phyloP scores from a whole-genome alignment of 2,888 invertebrate genomes.

The Trachelus troglodyta region DNA sequence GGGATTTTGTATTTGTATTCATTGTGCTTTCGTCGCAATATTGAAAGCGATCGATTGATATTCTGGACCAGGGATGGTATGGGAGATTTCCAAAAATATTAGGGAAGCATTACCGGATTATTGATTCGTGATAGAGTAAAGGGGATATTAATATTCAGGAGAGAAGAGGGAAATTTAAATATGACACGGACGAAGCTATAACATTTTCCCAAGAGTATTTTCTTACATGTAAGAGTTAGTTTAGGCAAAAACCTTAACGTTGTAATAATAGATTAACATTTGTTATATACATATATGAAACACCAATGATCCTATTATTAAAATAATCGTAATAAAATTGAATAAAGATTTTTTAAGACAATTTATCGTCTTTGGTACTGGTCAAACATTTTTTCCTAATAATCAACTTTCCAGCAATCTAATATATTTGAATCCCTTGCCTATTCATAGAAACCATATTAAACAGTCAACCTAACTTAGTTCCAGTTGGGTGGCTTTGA shows the following conservation, averaged over 20 bases:
- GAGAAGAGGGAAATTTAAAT: conserved; percentile 22
- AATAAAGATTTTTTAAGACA: too few species aligned
- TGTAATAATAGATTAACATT: too few species aligned
- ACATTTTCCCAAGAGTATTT: too few species aligned
- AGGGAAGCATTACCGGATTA: conserved; percentile 31
- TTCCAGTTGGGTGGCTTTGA: conserved; percentile 30
- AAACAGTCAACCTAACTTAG: conserved; percentile 32
- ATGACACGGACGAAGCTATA: neutral
- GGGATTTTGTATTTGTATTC: neutral
- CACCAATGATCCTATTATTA: too few species aligned
- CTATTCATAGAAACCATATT: conserved; percentile 32
- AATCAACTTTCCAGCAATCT: conserved; percentile 24
- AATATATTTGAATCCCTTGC: conserved; percentile 31
- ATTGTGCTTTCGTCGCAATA: neutral
- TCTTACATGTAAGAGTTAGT: too few species aligned
- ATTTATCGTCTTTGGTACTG: neutral
- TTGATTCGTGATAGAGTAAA: conserved; percentile 23
- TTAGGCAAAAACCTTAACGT: too few species aligned
- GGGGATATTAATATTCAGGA: conserved; percentile 25
- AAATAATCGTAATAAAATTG: too few species aligned
- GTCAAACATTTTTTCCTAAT: neutral
- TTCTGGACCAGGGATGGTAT: neutral
- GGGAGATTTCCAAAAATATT: conserved; percentile 26
- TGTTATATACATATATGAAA: too few species aligned
- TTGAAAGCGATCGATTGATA: neutral